Conservation (phyloP, 2,888 invertebrate species). For the Drosophila helvetica region DNA sequence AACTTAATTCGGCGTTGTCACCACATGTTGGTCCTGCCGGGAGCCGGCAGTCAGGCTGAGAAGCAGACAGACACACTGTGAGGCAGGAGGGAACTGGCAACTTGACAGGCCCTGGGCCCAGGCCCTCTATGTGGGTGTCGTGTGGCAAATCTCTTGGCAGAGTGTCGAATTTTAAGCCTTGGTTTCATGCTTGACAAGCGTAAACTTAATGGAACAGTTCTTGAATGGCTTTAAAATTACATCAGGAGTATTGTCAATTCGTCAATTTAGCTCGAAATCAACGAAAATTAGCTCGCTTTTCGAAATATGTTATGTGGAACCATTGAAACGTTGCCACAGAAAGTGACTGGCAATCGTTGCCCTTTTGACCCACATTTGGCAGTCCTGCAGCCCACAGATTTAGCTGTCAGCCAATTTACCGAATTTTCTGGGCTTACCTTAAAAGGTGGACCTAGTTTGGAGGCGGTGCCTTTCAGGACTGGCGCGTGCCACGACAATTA, state of each 20-base stretch:
- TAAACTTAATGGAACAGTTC: conserved; percentile 11
- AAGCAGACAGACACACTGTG: too few relatives aligned
- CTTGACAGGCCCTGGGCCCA: conserved; percentile 41
- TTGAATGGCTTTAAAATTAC: conserved; percentile 30
- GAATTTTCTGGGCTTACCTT: conserved; percentile 44
- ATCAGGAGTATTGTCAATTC: conserved; percentile 10
- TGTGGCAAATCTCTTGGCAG: conserved; percentile 38
- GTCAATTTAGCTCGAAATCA: conserved; percentile 1
- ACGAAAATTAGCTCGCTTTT: not conserved
- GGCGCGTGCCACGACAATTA: conserved; percentile 71
- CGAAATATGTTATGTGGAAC: not conserved
- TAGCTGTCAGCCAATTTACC: conserved; percentile 35
- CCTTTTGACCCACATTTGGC: conserved; percentile 62
- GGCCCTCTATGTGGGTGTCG: conserved; percentile 9
- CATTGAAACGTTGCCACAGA: not conserved
- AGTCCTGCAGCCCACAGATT: conserved; percentile 17
- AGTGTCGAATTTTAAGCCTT: conserved; percentile 31
- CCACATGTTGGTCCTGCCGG: conserved; percentile 64
- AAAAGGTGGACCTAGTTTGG: conserved; percentile 10
- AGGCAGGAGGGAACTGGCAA: conserved; percentile 13
- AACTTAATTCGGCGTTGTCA: conserved; percentile 75
- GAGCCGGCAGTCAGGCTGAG: conserved; percentile 6
- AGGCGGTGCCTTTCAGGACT: conserved; percentile 40
- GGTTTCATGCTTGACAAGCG: conserved; percentile 29
- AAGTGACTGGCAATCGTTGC: conserved; percentile 22